phyloP scores from a whole-genome alignment of 2,113 vertebrate species.

The Pica pica region DNA sequence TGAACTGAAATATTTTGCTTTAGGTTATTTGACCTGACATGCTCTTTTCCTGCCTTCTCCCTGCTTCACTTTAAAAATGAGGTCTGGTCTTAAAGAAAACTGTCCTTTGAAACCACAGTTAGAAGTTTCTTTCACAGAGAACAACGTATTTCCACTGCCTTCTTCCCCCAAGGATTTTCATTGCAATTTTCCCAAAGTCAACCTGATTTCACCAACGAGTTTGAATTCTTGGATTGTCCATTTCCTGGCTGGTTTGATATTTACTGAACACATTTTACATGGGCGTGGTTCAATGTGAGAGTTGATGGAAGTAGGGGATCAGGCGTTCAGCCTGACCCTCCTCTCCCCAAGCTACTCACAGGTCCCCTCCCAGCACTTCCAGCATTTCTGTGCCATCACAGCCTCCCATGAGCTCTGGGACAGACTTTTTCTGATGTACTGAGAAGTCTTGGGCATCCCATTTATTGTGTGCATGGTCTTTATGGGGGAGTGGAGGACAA shows the following conservation, averaged over 20 bases:
- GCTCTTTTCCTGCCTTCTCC: neutral
- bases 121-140: neutral
- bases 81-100: neutral
- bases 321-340: neutral
- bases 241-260: neutral
- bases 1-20: neutral
- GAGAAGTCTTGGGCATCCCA: neutral
- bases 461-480: neutral
- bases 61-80: neutral
- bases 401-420: neutral
- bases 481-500: neutral
- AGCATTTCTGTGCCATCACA: fast-evolving
- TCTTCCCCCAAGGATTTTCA: neutral
- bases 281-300: neutral
- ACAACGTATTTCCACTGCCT: neutral
- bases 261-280: neutral
- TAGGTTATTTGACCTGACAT: neutral
- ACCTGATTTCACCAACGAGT: neutral
- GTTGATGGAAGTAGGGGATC: neutral
- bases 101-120: neutral
- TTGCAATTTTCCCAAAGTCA: neutral
- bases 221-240: neutral
- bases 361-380: neutral
- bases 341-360: neutral
- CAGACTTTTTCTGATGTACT: neutral